Base-by-base conservation (phyloP, 2,888 invertebrate genomes). In the Stomorhina lunata region DNA sequence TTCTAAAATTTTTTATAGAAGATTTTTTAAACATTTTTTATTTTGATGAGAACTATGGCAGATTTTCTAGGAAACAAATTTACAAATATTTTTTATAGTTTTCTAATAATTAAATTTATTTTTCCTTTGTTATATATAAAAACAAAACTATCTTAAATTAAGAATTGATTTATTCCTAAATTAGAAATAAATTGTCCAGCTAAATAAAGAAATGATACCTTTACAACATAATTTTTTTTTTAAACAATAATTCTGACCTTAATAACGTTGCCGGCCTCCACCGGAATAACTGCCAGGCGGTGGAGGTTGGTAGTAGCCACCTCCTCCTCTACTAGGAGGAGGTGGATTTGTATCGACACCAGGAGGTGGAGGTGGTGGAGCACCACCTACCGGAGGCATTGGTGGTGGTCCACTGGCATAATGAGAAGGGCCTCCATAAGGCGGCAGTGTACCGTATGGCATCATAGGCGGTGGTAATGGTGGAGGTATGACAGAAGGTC, bases 281-380 rank as follows among this genome's bases (percentile, higher is more conserved):
- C 66, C 69, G 2, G 83, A 45, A 55, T 85, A 85, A 17, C 85
- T 84, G 6, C 85, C 85, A 25, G 86, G 86, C 0, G 83, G 81
- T n/a, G 83, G 85, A 27, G 82, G 83, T 12, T 84, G 86, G 59
- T 86, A 86, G 29, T 86, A 86, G 17, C 82, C 77, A 37, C 80
- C 72, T n/a, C 84, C 81, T 7, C 80, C 75, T 7, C 81, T 34
- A 48, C 48, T 66, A 7, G 69, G 4, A 15, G 83, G 32, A 17
- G 73, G 73, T 6, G 40, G 55, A 37, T 71, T 68, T 4, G 25
- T 12, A 1, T 73, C 84, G 32, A 65, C 71, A 12, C 68, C 78
- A 7, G 83, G 76, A 10, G 78, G 80, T 15, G 83, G 81, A 1
- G 81, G 82, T 29, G 84, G 85, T n/a, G 82, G 77, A 17, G 32